Conservation (phyloP, 2,888 invertebrate genomes). For the Perdita meconis region DNA sequence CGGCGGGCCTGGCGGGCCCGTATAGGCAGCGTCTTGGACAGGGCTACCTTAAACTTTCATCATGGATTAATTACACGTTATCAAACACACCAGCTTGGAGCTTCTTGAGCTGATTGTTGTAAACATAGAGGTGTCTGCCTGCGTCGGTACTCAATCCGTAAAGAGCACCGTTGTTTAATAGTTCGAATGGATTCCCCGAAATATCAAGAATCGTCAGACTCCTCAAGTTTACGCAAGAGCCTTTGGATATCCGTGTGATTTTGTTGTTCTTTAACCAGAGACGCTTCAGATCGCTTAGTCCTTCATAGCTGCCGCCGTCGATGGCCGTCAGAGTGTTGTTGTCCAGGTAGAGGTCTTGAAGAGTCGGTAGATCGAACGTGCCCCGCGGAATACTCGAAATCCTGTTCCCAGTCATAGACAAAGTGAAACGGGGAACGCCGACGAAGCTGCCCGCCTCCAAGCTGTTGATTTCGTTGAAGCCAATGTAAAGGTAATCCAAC, state of each 20-base stretch:
- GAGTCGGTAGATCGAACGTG: conserved; percentile 63
- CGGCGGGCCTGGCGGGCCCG: too few species aligned
- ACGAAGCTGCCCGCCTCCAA: conserved; percentile 83
- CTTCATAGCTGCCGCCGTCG: conserved; percentile 82
- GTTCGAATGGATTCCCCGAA: conserved; percentile 82
- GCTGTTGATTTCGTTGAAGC: conserved; percentile 82
- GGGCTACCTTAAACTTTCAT: not conserved
- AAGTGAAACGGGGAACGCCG: conserved; percentile 78
- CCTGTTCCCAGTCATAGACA: conserved; percentile 84
- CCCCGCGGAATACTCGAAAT: conserved; percentile 79
- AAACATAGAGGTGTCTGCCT: conserved; percentile 62
- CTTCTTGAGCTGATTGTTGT: conserved; percentile 58
- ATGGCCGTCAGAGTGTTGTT: conserved; percentile 65
- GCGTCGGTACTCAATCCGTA: conserved; percentile 57
- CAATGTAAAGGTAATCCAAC: conserved; percentile 82
- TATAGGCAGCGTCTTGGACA: too few species aligned
- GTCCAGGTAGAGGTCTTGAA: conserved; percentile 64
- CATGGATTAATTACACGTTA: conserved; percentile 40
- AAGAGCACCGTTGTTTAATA: conserved; percentile 76
- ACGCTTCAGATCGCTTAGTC: conserved; percentile 81
- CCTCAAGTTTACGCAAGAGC: conserved; percentile 83
- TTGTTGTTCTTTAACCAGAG: conserved; percentile 83
- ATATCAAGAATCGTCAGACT: conserved; percentile 82
- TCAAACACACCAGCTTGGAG: conserved; percentile 69
- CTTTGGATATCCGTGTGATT: conserved; percentile 81